Percentiles rank a stretch among this genome's conserved stretches.
These are phyloP conservation scores for Agapornis roseicollis DNA, from an alignment of 2,113 vertebrate genomes.

Conservation along the genomic window DNA sequence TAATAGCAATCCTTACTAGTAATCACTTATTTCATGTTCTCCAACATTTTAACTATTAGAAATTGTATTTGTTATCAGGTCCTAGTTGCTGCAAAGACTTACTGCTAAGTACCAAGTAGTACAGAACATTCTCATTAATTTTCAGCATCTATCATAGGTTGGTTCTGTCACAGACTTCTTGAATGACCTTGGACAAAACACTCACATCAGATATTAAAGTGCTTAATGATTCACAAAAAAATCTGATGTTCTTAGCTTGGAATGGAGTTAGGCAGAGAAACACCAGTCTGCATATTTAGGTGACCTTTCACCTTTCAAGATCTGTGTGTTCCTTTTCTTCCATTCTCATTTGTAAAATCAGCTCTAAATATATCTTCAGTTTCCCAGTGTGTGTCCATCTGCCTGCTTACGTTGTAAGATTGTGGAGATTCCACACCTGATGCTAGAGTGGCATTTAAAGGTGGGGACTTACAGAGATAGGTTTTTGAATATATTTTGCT, in stretches of 20 bases:
- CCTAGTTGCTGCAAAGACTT: conserved; percentile 20
- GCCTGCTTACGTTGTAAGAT: not conserved
- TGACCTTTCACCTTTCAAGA: not conserved
- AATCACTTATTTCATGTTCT: not conserved
- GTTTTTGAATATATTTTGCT: not conserved
- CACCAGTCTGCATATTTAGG: not conserved
- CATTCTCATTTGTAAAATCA: not conserved
- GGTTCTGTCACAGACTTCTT: not conserved
- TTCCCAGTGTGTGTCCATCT: not conserved
- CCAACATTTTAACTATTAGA: not conserved
- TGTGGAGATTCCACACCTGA: not conserved
- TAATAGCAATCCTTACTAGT: not conserved
- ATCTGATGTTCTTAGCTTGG: not conserved
- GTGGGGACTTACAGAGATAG: not conserved
- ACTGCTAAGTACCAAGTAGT: not conserved
- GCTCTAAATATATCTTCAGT: not conserved
- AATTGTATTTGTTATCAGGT: not conserved
- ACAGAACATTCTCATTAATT: not conserved
- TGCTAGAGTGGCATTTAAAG: not conserved
- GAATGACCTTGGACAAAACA: not conserved
- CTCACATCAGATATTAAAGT: not conserved
- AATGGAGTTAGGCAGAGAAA: not conserved
- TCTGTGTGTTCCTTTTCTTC: not conserved
- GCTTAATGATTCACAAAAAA: not conserved
- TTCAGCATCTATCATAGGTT: not conserved